Evolutionary conservation across 2,888 invertebrate species (phyloP).

Genomic region (Punctoribates punctum): DNA sequence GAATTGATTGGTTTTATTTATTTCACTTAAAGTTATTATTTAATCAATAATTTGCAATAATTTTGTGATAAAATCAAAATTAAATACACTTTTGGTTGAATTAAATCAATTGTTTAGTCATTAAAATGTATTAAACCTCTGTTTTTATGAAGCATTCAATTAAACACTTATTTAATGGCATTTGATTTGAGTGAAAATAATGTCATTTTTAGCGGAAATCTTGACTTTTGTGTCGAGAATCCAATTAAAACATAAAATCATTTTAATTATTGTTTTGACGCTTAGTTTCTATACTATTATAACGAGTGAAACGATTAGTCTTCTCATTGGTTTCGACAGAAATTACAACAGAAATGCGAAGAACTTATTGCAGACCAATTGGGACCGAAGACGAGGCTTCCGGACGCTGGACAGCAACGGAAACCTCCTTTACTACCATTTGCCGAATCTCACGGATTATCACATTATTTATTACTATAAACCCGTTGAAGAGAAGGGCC

Average conservation of each 20-base stretch:
- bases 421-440: conserved; percentile 27
- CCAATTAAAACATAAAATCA: neutral
- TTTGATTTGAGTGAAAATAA: neutral
- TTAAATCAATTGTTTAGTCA: neutral
- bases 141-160: too few relatives aligned
- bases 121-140: neutral
- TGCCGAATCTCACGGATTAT: conserved; percentile 31
- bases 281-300: neutral
- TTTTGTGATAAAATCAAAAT: neutral
- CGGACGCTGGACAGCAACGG: conserved; percentile 18
- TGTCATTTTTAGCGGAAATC: neutral
- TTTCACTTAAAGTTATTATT: neutral
- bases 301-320: neutral
- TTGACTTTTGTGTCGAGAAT: neutral
- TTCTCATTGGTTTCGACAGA: neutral
- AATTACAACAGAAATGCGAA: neutral
- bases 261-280: neutral
- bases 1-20: neutral
- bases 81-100: neutral
- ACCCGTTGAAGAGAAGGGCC: neutral
- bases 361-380: neutral
- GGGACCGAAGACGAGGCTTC: neutral
- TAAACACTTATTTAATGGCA: neutral
- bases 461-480: conserved; percentile 30
- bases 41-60: neutral